A percentile compares a stretch with the other conserved stretches of the same genome.
These are phyloP conservation scores for Echinometra lucunter DNA, from an alignment of 53 echinoderm and acorn worm genomes.

Conservation along the genomic window DNA sequence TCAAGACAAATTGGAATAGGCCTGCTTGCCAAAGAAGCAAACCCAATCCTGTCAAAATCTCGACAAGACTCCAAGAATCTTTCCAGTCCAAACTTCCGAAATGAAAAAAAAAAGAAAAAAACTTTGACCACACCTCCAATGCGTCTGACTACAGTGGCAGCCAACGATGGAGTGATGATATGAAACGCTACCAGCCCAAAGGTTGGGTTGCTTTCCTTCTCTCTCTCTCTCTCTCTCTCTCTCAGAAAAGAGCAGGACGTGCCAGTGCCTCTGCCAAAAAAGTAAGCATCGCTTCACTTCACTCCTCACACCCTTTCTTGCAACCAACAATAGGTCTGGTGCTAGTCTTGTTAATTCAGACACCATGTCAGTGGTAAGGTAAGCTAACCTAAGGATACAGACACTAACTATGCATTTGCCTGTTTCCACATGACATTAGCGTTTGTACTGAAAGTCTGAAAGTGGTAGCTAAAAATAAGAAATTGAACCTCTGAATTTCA, in stretches of 20 bases:
- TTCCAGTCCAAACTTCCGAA: conserved; percentile 4
- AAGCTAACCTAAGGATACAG: background rate
- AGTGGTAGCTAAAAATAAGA: too few species aligned
- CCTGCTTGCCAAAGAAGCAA: conserved; percentile 4
- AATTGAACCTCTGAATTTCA: too few species aligned
- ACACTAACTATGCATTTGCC: background rate
- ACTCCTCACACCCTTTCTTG: conserved; percentile 9
- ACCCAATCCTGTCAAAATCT: conserved; percentile 17
- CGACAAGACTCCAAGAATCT: conserved; percentile 11
- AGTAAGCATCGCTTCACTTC: conserved; percentile 18
- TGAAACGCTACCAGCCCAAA: background rate
- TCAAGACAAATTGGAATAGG: conserved; percentile 32
- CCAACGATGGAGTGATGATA: conserved; percentile 47
- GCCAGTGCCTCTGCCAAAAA: background rate
- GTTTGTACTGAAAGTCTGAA: too few species aligned
- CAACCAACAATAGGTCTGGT: conserved; percentile 26
- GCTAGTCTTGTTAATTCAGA: background rate
- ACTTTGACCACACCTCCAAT: conserved; percentile 44
- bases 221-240: conserved; percentile 64
- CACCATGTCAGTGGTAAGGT: background rate
- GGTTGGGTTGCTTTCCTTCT: background rate
- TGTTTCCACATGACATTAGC: background rate
- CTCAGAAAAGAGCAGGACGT: background rate
- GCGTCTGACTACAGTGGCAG: conserved; percentile 36
- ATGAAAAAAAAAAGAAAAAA: background rate